phyloP scores from a whole-genome alignment of 2,797 vertebrate genomes.

The Australoheros facetus region DNA sequence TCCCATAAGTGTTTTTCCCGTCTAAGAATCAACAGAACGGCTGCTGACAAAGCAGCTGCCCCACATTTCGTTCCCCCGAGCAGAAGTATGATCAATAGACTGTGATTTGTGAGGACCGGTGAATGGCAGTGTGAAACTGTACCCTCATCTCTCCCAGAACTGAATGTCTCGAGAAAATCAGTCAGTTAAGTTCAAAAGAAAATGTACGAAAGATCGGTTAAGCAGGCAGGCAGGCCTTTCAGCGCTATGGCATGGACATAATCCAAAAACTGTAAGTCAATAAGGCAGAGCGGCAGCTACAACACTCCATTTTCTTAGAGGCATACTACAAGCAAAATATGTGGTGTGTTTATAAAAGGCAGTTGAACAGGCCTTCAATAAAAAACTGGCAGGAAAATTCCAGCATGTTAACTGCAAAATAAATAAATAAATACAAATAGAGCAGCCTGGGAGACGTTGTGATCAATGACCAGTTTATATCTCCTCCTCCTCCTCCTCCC shows the following conservation, averaged over 20 bases:
- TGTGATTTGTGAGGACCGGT: slow-evolving; percentile 69
- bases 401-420: neutral
- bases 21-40: slow-evolving; percentile 38
- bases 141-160: slow-evolving; percentile 51
- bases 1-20: slow-evolving; percentile 36
- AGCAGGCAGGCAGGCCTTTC: slow-evolving; percentile 52
- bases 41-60: slow-evolving; percentile 75
- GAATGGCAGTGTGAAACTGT: slow-evolving; percentile 65
- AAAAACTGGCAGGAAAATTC: slow-evolving; percentile 10
- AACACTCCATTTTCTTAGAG: slow-evolving; percentile 29
- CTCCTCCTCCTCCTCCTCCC: neutral
- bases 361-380: slow-evolving; percentile 5
- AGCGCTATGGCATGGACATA: slow-evolving; percentile 49
- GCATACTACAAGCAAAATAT: slow-evolving; percentile 17
- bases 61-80: slow-evolving; percentile 51
- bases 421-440: neutral
- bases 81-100: slow-evolving; percentile 76
- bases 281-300: slow-evolving; percentile 28
- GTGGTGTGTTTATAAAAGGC: slow-evolving; percentile 5
- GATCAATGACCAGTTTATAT: slow-evolving; percentile 15
- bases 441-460: neutral
- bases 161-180: slow-evolving; percentile 65
- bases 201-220: slow-evolving; percentile 77
- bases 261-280: slow-evolving; percentile 42
- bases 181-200: slow-evolving; percentile 73